phyloP scores from a whole-genome alignment of 2,888 invertebrate genomes.

The Spilosoma lubricipeda region DNA sequence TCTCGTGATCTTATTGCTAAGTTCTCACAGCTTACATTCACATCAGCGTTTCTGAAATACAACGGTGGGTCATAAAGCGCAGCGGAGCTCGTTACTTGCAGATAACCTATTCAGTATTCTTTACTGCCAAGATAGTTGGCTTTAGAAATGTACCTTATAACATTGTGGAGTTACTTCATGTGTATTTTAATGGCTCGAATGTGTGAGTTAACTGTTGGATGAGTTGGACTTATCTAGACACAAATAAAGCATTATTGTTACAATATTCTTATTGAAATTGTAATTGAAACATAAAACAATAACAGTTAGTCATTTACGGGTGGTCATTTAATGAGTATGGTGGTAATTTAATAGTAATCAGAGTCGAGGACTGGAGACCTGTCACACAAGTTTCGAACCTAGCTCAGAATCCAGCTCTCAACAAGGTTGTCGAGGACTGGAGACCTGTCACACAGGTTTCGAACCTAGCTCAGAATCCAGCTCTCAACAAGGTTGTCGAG shows the following conservation, averaged over 20 bases:
- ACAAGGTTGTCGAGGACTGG: no score
- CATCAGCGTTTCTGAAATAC: conserved; percentile 11
- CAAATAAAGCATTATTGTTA: not conserved
- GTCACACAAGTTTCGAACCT: no score
- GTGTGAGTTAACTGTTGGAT: not conserved
- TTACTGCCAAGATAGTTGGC: conserved; percentile 11
- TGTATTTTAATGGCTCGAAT: conserved; percentile 7
- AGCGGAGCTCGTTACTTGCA: conserved; percentile 23
- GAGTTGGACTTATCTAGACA: not conserved
- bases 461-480: no score
- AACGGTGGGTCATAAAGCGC: conserved; percentile 17
- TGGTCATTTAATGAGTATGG: not conserved
- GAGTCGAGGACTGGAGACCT: no score
- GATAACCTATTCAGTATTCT: conserved; percentile 17
- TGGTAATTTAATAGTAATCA: not conserved
- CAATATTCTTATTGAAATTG: not conserved
- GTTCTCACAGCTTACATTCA: conserved; percentile 18
- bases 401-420: no score
- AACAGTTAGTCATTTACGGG: not conserved
- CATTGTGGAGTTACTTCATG: conserved; percentile 4
- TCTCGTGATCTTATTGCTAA: not conserved
- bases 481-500: no score
- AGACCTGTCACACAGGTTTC: no score
- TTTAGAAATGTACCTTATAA: conserved; percentile 1
- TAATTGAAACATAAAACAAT: not conserved